These are phyloP conservation scores for Eupithecia pulchellata DNA, from an alignment of 2,888 invertebrate species.

Conservation along the genomic window DNA sequence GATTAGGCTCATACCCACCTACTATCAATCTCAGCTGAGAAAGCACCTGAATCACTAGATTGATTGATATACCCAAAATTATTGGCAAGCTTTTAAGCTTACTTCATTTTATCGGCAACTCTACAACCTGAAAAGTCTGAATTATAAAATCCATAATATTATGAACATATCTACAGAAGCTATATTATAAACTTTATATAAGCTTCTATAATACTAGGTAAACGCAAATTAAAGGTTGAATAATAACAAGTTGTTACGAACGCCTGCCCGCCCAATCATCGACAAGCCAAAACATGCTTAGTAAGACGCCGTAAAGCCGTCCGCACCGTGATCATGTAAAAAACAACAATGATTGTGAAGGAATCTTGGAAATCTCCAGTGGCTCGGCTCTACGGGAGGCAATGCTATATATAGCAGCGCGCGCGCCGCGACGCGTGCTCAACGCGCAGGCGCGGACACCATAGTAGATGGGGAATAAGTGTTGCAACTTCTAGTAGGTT, in stretches of 20 bases:
- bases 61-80: no score
- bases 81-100: neutral
- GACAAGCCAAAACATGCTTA: constrained; percentile 7
- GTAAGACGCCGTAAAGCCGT: constrained; percentile 28
- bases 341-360: constrained; percentile 57
- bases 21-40: neutral
- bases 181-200: no score
- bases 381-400: constrained; percentile 73
- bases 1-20: neutral
- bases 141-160: no score
- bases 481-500: neutral
- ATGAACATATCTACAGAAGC: no score
- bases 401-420: constrained; percentile 78
- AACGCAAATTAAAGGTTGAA: neutral
- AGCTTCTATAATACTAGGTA: no score
- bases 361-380: constrained; percentile 79
- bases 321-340: constrained; percentile 32
- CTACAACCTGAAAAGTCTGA: no score
- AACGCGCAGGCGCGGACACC: constrained; percentile 56
- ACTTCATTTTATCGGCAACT: no score
- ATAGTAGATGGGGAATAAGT: constrained; percentile 22
- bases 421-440: constrained; percentile 75
- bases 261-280: constrained; percentile 4
- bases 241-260: neutral
- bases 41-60: neutral